These are phyloP conservation scores for Bombyx mandarina DNA, from an alignment of 1,140 invertebrate species.

Conservation along the genomic window DNA sequence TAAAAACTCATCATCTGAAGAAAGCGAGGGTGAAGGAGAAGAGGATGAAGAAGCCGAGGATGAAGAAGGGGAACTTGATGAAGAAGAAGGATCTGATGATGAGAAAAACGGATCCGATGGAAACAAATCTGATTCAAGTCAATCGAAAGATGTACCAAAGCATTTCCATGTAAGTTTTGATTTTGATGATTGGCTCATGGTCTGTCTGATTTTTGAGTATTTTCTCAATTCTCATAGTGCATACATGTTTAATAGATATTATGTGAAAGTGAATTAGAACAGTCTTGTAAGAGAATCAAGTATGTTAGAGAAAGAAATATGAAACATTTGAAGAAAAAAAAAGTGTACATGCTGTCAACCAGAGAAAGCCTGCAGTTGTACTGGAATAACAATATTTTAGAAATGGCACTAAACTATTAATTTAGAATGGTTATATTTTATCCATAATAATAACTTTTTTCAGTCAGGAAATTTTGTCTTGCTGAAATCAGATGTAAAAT, in stretches of 20 bases:
- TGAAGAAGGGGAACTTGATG: constrained; percentile 56
- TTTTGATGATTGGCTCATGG: not conserved
- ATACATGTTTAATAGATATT: no score
- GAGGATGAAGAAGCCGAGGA: constrained; percentile 63
- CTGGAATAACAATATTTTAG: no score
- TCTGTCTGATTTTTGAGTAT: no score
- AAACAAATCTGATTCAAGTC: constrained; percentile 69
- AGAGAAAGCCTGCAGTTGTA: no score
- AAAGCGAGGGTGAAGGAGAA: constrained; percentile 55
- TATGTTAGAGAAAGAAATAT: no score
- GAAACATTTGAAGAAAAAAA: no score
- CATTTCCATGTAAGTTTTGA: constrained; percentile 63
- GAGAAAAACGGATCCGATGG: constrained; percentile 70
- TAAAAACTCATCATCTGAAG: constrained; percentile 53
- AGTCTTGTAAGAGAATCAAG: no score
- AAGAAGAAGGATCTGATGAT: constrained; percentile 69
- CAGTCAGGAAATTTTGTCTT: constrained; percentile 80
- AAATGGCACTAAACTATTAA: not conserved
- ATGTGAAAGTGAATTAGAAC: no score
- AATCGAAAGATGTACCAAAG: constrained; percentile 70
- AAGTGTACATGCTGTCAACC: no score
- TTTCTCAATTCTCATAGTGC: no score
- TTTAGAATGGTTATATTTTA: not conserved
- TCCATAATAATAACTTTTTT: constrained; percentile 26
- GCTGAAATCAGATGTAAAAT: constrained; percentile 76